Percentiles rank a stretch among this genome's conserved stretches.
Evolutionary conservation across 2,113 vertebrate species (phyloP).

Genomic region (Notechis scutatus): DNA sequence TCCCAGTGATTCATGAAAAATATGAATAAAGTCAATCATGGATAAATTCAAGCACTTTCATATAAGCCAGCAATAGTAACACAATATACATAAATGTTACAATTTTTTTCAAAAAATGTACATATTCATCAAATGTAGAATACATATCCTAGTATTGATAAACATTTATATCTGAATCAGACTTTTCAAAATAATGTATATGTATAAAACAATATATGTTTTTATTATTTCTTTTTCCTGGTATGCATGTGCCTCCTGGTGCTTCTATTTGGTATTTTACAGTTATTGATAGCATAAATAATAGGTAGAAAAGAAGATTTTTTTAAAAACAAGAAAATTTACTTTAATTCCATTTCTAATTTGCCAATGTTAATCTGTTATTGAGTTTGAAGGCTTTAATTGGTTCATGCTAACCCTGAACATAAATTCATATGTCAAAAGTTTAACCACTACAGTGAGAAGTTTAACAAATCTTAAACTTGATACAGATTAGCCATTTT

Average conservation of each 20-base stretch:
- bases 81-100: neutral
- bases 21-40: no score
- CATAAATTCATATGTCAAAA: neutral
- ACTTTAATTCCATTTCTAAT: conserved; percentile 14
- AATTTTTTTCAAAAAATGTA: neutral
- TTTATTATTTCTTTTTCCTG: neutral
- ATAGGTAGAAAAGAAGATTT: neutral
- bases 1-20: neutral
- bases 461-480: neutral
- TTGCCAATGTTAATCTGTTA: neutral
- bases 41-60: neutral
- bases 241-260: neutral
- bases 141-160: neutral
- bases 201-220: neutral
- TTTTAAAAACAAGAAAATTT: conserved; percentile 5
- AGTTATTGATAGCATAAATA: neutral
- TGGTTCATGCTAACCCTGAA: neutral
- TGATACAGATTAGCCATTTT: neutral
- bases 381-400: neutral
- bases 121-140: neutral
- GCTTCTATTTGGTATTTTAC: neutral
- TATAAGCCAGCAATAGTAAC: neutral
- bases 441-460: neutral
- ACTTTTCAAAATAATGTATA: neutral
- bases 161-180: neutral